Evolutionary conservation across 2,113 vertebrate species (phyloP), one percentile per base, ranked within the genome.

Genomic region (Clinocottus analis): DNA sequence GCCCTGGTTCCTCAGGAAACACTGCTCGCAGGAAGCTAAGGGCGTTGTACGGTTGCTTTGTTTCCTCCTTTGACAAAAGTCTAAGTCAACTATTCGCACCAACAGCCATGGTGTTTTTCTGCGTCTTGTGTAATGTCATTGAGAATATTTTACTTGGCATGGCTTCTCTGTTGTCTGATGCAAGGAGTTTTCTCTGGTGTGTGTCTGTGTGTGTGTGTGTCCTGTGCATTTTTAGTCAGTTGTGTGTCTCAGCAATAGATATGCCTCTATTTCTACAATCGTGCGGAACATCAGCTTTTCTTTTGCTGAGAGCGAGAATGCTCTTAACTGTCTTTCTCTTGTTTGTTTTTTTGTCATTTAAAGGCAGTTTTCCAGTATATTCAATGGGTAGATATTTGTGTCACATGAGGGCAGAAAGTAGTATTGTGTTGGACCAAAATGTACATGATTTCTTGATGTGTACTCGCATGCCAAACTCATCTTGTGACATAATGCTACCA

Each of bases 1-100:
- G 87, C 76, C 39, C 56, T 75, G 76, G 85, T 86, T 93, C 79
- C 84, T 91, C 89, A 91, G 88, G 90, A 91, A 91, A 77, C 80
- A 16, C 71, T 67, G 69, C 73, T 82, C 63, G 62, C 89, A 90
- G 91, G 91, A 93, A 93, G 75, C 83, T 74, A 73, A 87, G 92
- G 93, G 92, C 83, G 92, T 91, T 91, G 87, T 75, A 85, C 74
- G 56, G 85, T 91, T 69, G 80, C 77, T 43, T 78, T 55, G 73
- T 86, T 91, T 90, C 86, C 89, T 88, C 41, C 74, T 85, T 65
- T 70, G 70, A 68, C 43, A 65, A 68, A 80, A 82, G 39, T 79
- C 43, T 77, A 79, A 67, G n/a, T 72, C 75, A 85, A 79, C 79
- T 41, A 76, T 77, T 49, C 13, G 3, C 51, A 37, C 29, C 7